Evolutionary conservation across 2,113 vertebrate genomes (phyloP).

Genomic region (Oxygymnocypris stewartii): DNA sequence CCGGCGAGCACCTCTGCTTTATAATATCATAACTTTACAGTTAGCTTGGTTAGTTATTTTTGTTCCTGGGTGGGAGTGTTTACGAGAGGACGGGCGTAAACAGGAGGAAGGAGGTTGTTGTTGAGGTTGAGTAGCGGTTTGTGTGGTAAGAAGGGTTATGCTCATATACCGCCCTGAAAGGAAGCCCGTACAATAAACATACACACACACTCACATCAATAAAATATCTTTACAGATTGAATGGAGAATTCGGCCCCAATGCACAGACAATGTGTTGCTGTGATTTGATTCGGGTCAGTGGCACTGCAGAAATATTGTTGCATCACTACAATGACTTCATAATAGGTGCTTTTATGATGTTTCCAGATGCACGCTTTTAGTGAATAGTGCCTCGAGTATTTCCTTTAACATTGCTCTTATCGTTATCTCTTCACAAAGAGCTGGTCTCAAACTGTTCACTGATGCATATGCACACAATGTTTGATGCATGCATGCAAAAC

Average conservation of each 20-base stretch:
- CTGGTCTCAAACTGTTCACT: not conserved
- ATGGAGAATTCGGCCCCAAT: not conserved
- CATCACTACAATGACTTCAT: not conserved
- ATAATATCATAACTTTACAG: conserved; percentile 2
- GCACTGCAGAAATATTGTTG: not conserved
- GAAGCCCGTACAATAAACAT: not conserved
- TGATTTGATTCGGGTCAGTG: not conserved
- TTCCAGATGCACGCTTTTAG: not conserved
- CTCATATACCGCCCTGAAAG: not conserved
- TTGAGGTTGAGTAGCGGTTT: conserved; percentile 36
- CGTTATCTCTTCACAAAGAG: not conserved
- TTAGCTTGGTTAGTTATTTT: conserved; percentile 7
- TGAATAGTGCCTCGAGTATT: not conserved
- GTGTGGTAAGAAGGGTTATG: conserved; percentile 24
- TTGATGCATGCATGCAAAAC: not conserved
- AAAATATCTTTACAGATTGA: not conserved
- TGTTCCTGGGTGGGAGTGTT: not conserved
- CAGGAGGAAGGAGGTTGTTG: conserved; percentile 13
- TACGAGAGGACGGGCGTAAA: conserved; percentile 26
- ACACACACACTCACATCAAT: not conserved
- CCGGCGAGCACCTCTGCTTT: not conserved
- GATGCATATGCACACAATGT: not conserved
- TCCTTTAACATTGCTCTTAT: not conserved
- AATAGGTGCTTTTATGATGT: not conserved
- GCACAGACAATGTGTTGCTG: not conserved